Base-by-base conservation (phyloP, 2,888 invertebrate genomes). In the Cecidostiba fungosa region DNA sequence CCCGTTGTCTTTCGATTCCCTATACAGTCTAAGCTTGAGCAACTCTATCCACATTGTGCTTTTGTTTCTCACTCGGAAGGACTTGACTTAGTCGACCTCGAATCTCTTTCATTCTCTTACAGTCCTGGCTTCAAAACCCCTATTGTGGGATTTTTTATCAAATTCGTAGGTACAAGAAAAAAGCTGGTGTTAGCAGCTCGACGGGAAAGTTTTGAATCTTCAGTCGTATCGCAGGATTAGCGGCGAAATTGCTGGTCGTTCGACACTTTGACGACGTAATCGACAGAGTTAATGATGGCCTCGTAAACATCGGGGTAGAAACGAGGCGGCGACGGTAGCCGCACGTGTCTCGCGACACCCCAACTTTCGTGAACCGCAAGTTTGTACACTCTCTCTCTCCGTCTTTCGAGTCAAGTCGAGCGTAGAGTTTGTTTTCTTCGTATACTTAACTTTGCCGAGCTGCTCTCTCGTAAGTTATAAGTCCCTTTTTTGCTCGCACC, bases 221-320 rank as follows among this genome's bases (percentile, higher is more conserved):
- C 19, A 19, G 19, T 3, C 50, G 19, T 10, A 10, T 5, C 16
- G 50, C 5, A 2, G 16, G 50, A 50, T 16, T 19, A 16, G 50
- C 5, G 10, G 10, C 23, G 10, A 59, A 59, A 59, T 59, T 59
- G 54, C 54, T 59, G n/a, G 23, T n/a, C 23, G n/a, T n/a, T 59
- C 54, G 54, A n/a, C n/a, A 59, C n/a, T 59, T 59, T 59, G 54
- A 59, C 54, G n/a, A 59, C 54, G 54, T 59, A 59, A 59, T 59
- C 54, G n/a, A 23, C n/a, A 6, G n/a, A 59, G 54, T 59, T 59
- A 59, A 23, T 23, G 54, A 59, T 6, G 1, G n/a, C n/a, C 54
- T 59, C n/a, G 54, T 59, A 59, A 59, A 59, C 23, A 8, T 5
- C 3, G n/a, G 2, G 19, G n/a, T 0, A 6, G 54, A n/a, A n/a